Conservation (phyloP, 1,140 invertebrate species). For the Dysdera silvatica region DNA sequence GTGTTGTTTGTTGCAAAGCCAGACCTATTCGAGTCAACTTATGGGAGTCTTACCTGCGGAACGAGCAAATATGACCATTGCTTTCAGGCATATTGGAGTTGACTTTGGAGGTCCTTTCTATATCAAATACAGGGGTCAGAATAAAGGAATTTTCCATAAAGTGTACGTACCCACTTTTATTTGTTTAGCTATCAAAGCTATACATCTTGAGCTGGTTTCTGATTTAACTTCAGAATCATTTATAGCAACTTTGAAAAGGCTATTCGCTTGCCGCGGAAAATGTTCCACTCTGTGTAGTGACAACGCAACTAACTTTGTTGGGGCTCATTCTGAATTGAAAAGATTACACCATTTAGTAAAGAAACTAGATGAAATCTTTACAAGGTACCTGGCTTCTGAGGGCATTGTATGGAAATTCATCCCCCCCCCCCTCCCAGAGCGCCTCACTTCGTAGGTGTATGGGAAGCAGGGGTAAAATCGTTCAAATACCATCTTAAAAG, state of each 20-base stretch:
- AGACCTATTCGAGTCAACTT: not conserved
- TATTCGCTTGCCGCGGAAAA: not conserved
- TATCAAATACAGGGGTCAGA: not conserved
- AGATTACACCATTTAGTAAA: conserved; percentile 2
- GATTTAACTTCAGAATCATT: not conserved
- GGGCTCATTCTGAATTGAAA: not conserved
- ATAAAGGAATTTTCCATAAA: not conserved
- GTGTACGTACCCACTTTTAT: not conserved
- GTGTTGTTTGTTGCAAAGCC: not conserved
- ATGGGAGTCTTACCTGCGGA: not conserved
- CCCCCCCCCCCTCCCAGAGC: not conserved
- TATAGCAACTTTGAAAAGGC: not conserved
- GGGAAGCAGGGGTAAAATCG: not conserved
- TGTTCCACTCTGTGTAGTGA: not conserved
- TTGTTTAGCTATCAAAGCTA: not conserved
- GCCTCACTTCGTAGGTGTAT: not conserved
- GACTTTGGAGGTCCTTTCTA: conserved; percentile 15
- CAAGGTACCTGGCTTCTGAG: not conserved
- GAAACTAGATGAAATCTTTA: not conserved
- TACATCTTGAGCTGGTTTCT: not conserved
- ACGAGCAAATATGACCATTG: not conserved
- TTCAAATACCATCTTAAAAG: not conserved
- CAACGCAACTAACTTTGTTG: not conserved
- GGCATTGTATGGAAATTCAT: conserved; percentile 1
- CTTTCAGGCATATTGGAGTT: not conserved